Percentiles rank a stretch among this genome's conserved stretches.
Evolutionary conservation across 2,113 vertebrate genomes (phyloP).

Genomic region (Scolopax mira): DNA sequence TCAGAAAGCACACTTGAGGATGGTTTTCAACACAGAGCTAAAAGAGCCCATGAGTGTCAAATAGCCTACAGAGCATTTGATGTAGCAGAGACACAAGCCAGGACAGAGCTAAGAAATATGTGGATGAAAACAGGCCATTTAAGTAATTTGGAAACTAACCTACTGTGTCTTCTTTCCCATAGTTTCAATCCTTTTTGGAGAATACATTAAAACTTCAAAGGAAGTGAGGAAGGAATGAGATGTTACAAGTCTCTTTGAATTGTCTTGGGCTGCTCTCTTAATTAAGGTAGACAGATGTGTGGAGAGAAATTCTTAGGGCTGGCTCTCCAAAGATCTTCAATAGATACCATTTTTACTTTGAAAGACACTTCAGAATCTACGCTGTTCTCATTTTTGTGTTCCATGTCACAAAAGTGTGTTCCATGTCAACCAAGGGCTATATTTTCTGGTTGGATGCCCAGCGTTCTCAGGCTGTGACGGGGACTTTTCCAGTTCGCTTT

Average conservation of each 20-base stretch:
- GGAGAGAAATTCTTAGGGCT: not conserved
- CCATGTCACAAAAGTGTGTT: not conserved
- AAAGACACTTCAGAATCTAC: not conserved
- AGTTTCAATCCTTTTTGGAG: not conserved
- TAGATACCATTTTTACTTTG: not conserved
- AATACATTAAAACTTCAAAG: not conserved
- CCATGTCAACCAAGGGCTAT: not conserved
- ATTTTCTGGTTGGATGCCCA: not conserved
- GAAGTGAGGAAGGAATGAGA: not conserved
- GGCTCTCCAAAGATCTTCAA: not conserved
- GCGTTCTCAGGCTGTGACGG: not conserved
- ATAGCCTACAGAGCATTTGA: not conserved
- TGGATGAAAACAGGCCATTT: not conserved
- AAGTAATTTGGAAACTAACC: not conserved
- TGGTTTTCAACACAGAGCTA: not conserved
- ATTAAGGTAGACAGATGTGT: not conserved
- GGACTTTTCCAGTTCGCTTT: not conserved
- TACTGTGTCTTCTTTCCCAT: not conserved
- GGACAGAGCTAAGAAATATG: not conserved
- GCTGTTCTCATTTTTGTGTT: not conserved
- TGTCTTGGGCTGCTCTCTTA: not conserved
- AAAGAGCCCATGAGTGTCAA: not conserved
- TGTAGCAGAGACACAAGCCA: not conserved
- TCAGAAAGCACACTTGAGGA: not conserved
- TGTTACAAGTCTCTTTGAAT: not conserved